Conservation (phyloP, 1,140 invertebrate genomes). For the Drosophila rhopaloa region DNA sequence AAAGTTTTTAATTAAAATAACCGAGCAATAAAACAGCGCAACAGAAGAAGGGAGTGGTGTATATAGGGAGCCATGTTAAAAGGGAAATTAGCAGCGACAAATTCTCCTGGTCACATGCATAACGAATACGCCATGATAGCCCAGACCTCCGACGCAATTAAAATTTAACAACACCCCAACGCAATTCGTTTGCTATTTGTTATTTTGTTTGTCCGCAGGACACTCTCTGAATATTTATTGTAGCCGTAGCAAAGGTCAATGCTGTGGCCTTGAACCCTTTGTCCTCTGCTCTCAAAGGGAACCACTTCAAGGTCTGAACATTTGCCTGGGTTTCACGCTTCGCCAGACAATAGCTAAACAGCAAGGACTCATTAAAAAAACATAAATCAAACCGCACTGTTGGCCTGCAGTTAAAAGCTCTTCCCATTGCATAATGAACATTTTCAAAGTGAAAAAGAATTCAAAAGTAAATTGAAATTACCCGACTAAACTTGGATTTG, state of each 20-base stretch:
- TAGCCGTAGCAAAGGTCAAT: slow-evolving; percentile 47
- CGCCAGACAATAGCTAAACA: slow-evolving; percentile 24
- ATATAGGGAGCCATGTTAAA: slow-evolving; percentile 12
- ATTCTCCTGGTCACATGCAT: slow-evolving; percentile 39
- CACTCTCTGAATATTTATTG: slow-evolving; percentile 54
- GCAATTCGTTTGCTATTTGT: slow-evolving; percentile 37
- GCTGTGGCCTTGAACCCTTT: slow-evolving; percentile 61
- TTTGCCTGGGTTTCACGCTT: slow-evolving; percentile 35
- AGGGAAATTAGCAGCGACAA: slow-evolving; percentile 68
- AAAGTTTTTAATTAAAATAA: slow-evolving; percentile 83
- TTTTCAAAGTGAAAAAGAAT: slow-evolving; percentile 25
- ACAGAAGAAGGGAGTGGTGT: slow-evolving; percentile 9
- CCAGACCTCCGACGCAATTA: slow-evolving; percentile 61
- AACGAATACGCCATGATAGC: slow-evolving; percentile 49
- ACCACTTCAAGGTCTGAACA: slow-evolving; percentile 22
- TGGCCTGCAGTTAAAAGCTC: slow-evolving; percentile 26
- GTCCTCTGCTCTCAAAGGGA: slow-evolving; percentile 1
- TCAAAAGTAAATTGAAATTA: slow-evolving; percentile 44
- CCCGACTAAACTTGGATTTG: slow-evolving; percentile 28
- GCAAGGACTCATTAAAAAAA: slow-evolving; percentile 70
- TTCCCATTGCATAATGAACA: slow-evolving; percentile 51
- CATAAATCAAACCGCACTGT: slow-evolving; percentile 67
- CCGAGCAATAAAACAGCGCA: slow-evolving; percentile 77
- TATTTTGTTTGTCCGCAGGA: slow-evolving; percentile 18
- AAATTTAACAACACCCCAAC: slow-evolving; percentile 63